Percentiles rank a stretch among this genome's conserved stretches.
Evolutionary conservation across 2,888 invertebrate genomes (phyloP).

Genomic region (Barypeithes pellucidus): DNA sequence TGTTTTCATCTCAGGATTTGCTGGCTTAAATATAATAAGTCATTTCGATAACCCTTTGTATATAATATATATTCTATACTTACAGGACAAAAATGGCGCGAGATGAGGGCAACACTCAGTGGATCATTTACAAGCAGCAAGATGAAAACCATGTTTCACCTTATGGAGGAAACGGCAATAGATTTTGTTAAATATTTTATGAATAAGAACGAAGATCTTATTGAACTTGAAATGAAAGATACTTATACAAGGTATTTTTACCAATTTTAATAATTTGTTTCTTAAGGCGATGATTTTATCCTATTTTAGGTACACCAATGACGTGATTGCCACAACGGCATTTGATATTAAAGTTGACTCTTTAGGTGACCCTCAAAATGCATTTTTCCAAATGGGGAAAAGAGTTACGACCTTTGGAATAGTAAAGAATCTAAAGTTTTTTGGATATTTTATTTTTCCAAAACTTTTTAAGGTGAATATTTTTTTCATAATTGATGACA

Average conservation of each 20-base stretch:
- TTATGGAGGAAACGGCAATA: slow-evolving; percentile 56
- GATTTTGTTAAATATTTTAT: slow-evolving; percentile 47
- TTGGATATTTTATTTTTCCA: slow-evolving; percentile 48
- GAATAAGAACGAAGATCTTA: slow-evolving; percentile 55
- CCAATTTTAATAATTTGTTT: too few relatives aligned
- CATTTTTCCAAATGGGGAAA: slow-evolving; percentile 73
- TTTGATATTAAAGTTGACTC: slow-evolving; percentile 48
- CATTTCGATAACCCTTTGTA: too few relatives aligned
- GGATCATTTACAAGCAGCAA: slow-evolving; percentile 68
- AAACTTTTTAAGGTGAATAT: slow-evolving; percentile 32
- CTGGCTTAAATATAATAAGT: too few relatives aligned
- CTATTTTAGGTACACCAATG: slow-evolving; percentile 38
- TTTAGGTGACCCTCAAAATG: slow-evolving; percentile 69
- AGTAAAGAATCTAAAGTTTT: slow-evolving; percentile 54
- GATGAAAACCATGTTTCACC: slow-evolving; percentile 63
- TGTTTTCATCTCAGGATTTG: too few relatives aligned
- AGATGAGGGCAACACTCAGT: slow-evolving; percentile 70
- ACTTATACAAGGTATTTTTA: slow-evolving; percentile 66
- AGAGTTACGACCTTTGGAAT: slow-evolving; percentile 65
- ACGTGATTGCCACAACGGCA: slow-evolving; percentile 42
- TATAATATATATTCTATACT: neutral
- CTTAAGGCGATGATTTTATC: slow-evolving; percentile 59
- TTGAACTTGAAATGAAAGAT: slow-evolving; percentile 70
- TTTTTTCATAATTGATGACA: too few relatives aligned
- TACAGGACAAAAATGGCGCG: slow-evolving; percentile 61